Evolutionary conservation across 2,888 invertebrate genomes (phyloP).

Genomic region (Pheosia tremula): DNA sequence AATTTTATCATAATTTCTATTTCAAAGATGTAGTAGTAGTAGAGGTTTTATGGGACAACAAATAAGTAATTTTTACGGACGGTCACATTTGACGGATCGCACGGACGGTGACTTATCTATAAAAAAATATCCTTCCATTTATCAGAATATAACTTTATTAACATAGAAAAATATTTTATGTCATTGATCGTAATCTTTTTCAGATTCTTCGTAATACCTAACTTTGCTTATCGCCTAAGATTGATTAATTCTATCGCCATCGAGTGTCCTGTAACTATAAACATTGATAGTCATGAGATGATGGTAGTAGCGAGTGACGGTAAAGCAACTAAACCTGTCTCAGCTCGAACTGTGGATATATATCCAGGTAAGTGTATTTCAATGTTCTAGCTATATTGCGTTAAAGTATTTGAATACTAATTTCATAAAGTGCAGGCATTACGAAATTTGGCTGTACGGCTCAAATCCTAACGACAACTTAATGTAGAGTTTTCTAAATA

Average conservation of each 20-base stretch:
- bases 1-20: no score
- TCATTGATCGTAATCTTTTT: conserved; percentile 30
- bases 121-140: no score
- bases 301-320: conserved; percentile 82
- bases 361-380: conserved; percentile 74
- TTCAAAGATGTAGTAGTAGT: no score
- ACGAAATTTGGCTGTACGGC: background rate
- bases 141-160: no score
- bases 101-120: no score
- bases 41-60: no score
- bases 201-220: conserved; percentile 73
- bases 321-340: conserved; percentile 72
- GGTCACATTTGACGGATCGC: no score
- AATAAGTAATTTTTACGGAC: no score
- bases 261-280: conserved; percentile 76
- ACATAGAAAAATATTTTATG: no score
- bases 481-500: no score
- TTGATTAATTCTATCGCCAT: conserved; percentile 82
- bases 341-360: conserved; percentile 64
- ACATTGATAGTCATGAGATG: conserved; percentile 79
- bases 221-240: conserved; percentile 81
- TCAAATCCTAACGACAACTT: no score
- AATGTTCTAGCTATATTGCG: background rate
- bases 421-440: background rate
- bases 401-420: background rate